Base-by-base conservation (phyloP, 2,888 invertebrate species). In the Drosophila mercatorum region DNA sequence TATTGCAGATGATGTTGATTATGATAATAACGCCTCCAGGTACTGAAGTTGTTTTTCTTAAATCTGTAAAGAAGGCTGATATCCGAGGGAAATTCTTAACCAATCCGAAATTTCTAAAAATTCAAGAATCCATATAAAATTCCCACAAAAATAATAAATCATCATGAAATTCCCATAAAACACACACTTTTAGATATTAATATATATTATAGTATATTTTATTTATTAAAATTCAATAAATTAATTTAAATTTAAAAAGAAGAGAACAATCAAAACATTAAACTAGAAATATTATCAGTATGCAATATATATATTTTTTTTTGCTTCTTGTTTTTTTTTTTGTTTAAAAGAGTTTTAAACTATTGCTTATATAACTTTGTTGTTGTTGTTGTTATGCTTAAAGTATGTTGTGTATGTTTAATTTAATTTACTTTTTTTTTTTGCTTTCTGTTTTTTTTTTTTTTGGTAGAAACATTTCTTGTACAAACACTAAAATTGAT, bases 261-360 rank as follows among this genome's bases (percentile, higher is more conserved):
- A 86, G 72, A 86, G 87, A 84, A 84, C 84, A 84, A 87, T 85
- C 56, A 80, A 85, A 89, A 89, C 81, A 84, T 85, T 85, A 85
- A 89, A 84, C 89, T 85, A 88, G 81, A 81, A 76, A 75, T 85
- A 80, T 86, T 75, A 69, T 74, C 66, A 67, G 63, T 81, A 89
- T 71, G 75, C 69, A 72, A 60, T 75, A 65, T 75, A 68, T 44
- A 26, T 72, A 76, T 68, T 57, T 36, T 61, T 61, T 52, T 36
- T 36, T 52, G 36, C 17, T 38, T 22, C 22, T 22, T 22, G 22
- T 38, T 22, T 55, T 63, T 69, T 68, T 67, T 68, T 72, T 79
- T 67, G 67, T 72, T 89, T 83, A 77, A 87, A 86, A 81, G 68
- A 55, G 70, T 70, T 83, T 88, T 77, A 88, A 84, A 86, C 85